Base-by-base conservation (phyloP, 2,888 invertebrate species). In the Acleris literana region DNA sequence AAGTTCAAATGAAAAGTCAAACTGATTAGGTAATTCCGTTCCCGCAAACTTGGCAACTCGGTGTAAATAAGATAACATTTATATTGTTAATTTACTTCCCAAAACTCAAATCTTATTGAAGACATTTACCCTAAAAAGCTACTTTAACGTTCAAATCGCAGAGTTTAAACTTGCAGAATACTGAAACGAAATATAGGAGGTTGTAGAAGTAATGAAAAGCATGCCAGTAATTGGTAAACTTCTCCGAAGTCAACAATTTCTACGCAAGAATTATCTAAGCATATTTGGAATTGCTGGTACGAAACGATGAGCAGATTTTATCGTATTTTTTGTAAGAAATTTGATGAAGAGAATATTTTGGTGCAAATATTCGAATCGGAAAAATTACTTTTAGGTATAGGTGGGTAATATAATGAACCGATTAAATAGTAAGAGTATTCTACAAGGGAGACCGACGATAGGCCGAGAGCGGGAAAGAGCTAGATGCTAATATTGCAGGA, bases 1-100 rank as follows among this genome's bases (percentile, higher is more conserved):
- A 63, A 55, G 44, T 65, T 64, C 22, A 17, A 63, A 46, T 53
- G 22, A 49, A 59, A 60, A 64, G 43, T 60, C 55, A 60, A 60
- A 55, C 65, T 65, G 64, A 65, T 65, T 65, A 60, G 44, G 55
- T 49, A 51, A 65, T 60, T 59, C 43, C 59, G 56, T 54, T 58
- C 58, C 59, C 49, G 44, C 55, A 44, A 60, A 60, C 64, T 60
- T 44, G 64, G n/a, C n/a, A 55, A 54, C 18, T 65, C 54, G 60
- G 44, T n/a, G 49, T 65, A 60, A 60, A 64, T 55, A 64, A 60
- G 54, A 64, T 60, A 65, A 43, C 60, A 54, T 54, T 54, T 18
- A 46, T 57, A 33, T 58, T 13, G 13, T 13, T 0, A 11, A 39
- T 3, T 9, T 13, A 39, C 13, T 39, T 39, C 1, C 13, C 9